Base-by-base conservation (phyloP, 2,888 invertebrate genomes). In the Cylindroiulus punctatus region DNA sequence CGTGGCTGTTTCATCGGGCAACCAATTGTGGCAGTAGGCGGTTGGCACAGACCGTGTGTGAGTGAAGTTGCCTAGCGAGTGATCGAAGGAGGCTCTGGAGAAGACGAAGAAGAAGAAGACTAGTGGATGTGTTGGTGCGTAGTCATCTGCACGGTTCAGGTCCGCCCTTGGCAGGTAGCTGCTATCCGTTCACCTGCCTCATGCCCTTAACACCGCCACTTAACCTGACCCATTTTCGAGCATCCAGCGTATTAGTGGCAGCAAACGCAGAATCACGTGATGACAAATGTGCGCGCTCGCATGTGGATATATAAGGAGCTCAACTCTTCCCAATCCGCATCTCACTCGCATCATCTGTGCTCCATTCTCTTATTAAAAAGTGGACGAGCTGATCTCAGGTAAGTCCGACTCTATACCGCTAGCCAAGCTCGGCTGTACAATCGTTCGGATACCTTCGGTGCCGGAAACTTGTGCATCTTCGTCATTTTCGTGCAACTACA, bases 131-230 rank as follows among this genome's bases (percentile, higher is more conserved):
- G 76, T 76, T 76, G 10, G 76, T 76, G 76, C 26, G 76, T 30
- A 76, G 76, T 22, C 65, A 65, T 12, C 26, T 26, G 65, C 57
- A 81, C 81, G n/a, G n/a, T n/a, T 40, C 26, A 76, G 22, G 84
- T 47, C 42, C 84, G 84, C 84, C 84, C 84, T 84, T 84, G 84
- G 84, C 57, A 44, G 84, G 57, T 84, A 84, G 84, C 36, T 52
- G 47, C 84, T 36, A 52, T 84, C 84, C 22, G 84, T 52, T 84
- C 84, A 84, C 84, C 84, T 84, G 84, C 52, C 84, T 32, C 47
- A 84, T 84, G 84, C 86, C 86, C 81, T 86, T 81, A 86, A 86
- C 86, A 86, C 86, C 22, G 81, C 81, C 81, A 86, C 82, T 86
- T 86, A 76, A 86, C 86, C 81, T 52, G 86, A 86, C 86, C 86